Conservation (phyloP, 1,140 invertebrate species). For the Drosophila eugracilis region DNA sequence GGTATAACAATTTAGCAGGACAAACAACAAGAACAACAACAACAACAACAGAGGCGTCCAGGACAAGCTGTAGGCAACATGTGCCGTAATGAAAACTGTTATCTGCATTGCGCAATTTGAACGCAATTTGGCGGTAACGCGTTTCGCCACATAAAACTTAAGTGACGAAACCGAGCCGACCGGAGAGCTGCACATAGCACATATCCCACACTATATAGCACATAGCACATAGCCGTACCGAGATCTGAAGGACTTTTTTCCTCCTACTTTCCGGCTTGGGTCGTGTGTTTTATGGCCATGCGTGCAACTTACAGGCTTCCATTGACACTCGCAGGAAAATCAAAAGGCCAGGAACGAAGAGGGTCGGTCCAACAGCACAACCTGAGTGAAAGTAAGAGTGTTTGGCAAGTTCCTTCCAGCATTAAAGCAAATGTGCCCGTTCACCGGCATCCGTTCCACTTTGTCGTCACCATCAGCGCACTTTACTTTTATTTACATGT, state of each 20-base stretch:
- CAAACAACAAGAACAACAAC: conserved; percentile 23
- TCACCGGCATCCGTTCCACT: conserved; percentile 42
- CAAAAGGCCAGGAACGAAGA: conserved; percentile 40
- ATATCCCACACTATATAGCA: no score
- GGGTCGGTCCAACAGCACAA: conserved; percentile 3
- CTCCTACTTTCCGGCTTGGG: conserved; percentile 3
- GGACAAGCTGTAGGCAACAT: conserved; percentile 60
- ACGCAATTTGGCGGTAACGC: conserved; percentile 82
- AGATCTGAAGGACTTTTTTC: conserved; percentile 7
- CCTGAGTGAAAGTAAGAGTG: conserved; percentile 71
- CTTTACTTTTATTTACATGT: conserved; percentile 79
- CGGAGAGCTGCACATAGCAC: conserved; percentile 11
- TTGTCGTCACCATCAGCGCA: conserved; percentile 42
- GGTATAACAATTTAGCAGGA: conserved; percentile 71
- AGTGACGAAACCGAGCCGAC: conserved; percentile 71
- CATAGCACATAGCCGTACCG: background rate
- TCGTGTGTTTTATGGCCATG: conserved; percentile 61
- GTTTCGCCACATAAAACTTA: conserved; percentile 82
- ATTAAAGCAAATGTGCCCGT: conserved; percentile 79
- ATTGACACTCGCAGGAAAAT: conserved; percentile 74
- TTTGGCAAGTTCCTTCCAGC: conserved; percentile 77
- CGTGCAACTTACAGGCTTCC: conserved; percentile 65
- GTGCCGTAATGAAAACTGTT: conserved; percentile 83
- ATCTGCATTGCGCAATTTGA: conserved; percentile 82
- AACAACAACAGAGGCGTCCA: background rate